These are phyloP conservation scores for Cinclus cinclus DNA, from an alignment of 2,113 vertebrate species.

Conservation along the genomic window DNA sequence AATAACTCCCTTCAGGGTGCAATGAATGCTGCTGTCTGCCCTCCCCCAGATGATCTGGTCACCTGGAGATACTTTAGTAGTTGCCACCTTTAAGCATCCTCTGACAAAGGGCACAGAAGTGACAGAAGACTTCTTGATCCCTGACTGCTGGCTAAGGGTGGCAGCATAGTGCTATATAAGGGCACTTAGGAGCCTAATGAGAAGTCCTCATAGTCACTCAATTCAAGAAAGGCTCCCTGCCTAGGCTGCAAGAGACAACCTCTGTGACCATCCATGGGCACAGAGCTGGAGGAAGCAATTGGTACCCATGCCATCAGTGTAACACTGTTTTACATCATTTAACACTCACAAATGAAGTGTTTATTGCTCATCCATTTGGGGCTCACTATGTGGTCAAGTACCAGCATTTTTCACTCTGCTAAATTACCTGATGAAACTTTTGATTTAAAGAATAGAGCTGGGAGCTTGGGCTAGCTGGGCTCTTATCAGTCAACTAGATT, in stretches of 20 bases:
- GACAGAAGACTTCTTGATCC: background rate
- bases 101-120: background rate
- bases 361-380: background rate
- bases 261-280: background rate
- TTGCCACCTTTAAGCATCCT: background rate
- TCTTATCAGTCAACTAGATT: background rate
- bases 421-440: slow-evolving; percentile 35
- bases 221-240: background rate
- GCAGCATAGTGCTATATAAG: background rate
- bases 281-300: rapidly evolving
- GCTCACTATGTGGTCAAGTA: background rate
- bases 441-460: background rate
- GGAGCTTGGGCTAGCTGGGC: rapidly evolving
- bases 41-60: background rate
- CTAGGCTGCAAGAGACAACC: background rate
- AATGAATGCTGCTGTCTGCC: background rate
- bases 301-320: rapidly evolving
- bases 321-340: background rate
- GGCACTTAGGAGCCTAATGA: background rate
- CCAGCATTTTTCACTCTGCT: background rate
- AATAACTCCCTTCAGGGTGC: background rate
- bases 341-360: background rate
- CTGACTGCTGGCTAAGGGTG: background rate
- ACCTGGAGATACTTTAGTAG: background rate
- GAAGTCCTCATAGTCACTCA: too few relatives aligned